Evolutionary conservation across 2,797 vertebrate genomes (phyloP).

Genomic region (Odontamblyopus lacepedii): DNA sequence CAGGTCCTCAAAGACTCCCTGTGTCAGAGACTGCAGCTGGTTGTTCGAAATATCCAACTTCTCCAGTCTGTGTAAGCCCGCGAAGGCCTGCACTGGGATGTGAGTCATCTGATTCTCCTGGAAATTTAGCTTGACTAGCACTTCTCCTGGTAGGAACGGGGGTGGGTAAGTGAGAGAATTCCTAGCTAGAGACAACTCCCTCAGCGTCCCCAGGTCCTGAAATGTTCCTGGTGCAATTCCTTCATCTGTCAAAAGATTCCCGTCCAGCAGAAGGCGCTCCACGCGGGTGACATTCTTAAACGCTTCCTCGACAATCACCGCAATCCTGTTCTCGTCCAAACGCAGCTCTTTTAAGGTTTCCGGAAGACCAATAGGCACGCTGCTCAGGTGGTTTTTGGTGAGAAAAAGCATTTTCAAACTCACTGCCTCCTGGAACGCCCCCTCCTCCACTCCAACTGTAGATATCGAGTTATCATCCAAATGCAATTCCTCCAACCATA

Average conservation of each 20-base stretch:
- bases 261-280: conserved; percentile 89
- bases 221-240: conserved; percentile 89
- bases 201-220: conserved; percentile 86
- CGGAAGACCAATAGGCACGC: conserved; percentile 91
- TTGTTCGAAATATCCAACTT: conserved; percentile 93
- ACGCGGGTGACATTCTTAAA: conserved; percentile 89
- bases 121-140: conserved; percentile 87
- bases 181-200: conserved; percentile 89
- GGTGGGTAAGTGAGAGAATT: conserved; percentile 91
- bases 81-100: conserved; percentile 87
- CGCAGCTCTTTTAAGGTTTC: conserved; percentile 88
- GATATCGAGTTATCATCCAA: conserved; percentile 96
- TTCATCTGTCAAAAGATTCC: conserved; percentile 91
- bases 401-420: conserved; percentile 92
- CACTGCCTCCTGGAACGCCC: conserved; percentile 89
- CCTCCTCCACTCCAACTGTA: conserved; percentile 92
- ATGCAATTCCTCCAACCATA: conserved; percentile 90
- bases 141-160: conserved; percentile 83
- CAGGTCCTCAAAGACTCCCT: conserved; percentile 89
- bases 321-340: conserved; percentile 92
- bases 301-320: conserved; percentile 88
- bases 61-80: conserved; percentile 86
- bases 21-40: conserved; percentile 85
- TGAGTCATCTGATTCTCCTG: conserved; percentile 94
- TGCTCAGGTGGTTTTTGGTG: conserved; percentile 95